Base-by-base conservation (phyloP, 23 tunicate genomes). In the Halocynthia roretzi region DNA sequence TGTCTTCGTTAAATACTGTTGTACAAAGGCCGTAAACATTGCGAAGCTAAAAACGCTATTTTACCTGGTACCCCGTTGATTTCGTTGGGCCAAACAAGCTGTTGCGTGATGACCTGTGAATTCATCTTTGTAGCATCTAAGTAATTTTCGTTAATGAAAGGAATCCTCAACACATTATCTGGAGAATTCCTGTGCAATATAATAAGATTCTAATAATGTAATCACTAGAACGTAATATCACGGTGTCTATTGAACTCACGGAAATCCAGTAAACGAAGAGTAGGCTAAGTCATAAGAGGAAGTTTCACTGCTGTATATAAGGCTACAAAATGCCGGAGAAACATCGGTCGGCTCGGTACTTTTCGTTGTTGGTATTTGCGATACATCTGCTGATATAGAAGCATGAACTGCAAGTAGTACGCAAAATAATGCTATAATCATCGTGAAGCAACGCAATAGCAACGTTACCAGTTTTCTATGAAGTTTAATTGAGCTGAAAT, bases 41-140 rank as follows among this genome's bases (percentile, higher is more conserved):
- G 64, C 2, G 17, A n/a, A 60, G 64, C 64, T 60, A 5, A 20
- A 20, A 9, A n/a, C 58, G 18, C 19, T 71, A 71, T 8, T 22
- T 53, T 74, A 89, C 96, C 69, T 80, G 96, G 96, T 52, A 89
- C 85, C 31, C 61, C 74, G 11, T 62, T 75, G 51, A 89, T 76
- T 71, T 89, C 88, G 65, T 89, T 89, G 20, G 96, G 96, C 96
- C 96, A 89, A 6, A 75, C 20, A 23, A 89, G 40, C 44, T 79
- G 57, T 61, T 89, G 88, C 21, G 96, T 83, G 8, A 89, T 68
- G 6, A 40, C 49, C 0, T 40, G 62, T 11, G 81, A 49, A 8
- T 8, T 31, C 88, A 89, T 83, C 71, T 80, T 51, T 0, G 72
- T 74, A 17, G 63, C 50, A 62, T 89, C 88, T 21, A 62, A 20